Evolutionary conservation across 2,888 invertebrate genomes (phyloP), one percentile per base, ranked within the genome.

Genomic region (Metacarcinus magister): DNA sequence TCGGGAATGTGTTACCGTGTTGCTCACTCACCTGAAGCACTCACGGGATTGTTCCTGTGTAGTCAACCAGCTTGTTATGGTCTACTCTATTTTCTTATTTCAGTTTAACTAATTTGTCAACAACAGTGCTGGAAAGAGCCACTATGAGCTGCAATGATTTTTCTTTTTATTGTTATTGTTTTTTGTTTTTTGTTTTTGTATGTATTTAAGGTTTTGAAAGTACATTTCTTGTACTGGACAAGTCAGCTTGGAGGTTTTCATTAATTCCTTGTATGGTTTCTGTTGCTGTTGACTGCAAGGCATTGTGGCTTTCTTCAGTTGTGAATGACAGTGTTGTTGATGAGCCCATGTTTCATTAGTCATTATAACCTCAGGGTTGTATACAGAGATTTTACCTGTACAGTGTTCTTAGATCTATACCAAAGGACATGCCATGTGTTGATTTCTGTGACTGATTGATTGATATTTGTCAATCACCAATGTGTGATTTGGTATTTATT

Each of bases 401-500:
- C 96, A 96, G 96, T 96, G 94, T 96, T 94, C 96, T 82, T 96
- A 96, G 95, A 95, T 96, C 95, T 96, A 96, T 93, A 95, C 96
- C 96, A 95, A 95, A 95, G 96, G 95, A 95, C 96, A 92, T 96
- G 95, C 96, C 95, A 95, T 96, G 95, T 95, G 95, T 96, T 96
- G 93, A 96, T 96, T 96, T 96, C 96, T 96, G 96, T 96, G 96
- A 96, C 94, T 96, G 96, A 96, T 94, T 96, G 96, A 96, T 96
- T 96, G 93, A 96, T 95, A 96, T 96, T 95, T 96, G 96, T 96
- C 96, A 96, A 96, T 96, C 96, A 96, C 96, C 95, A 96, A 39
- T 96, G 95, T 96, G 96, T 96, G 96, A 96, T 96, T 96, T 96
- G 96, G 96, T 96, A 96, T 96, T 96, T 95, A 96, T 96, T 96